A percentile compares a stretch with the other conserved stretches of the same genome.
Conservation (phyloP, 2,888 invertebrate species). For the Scaptomyza reducta region DNA sequence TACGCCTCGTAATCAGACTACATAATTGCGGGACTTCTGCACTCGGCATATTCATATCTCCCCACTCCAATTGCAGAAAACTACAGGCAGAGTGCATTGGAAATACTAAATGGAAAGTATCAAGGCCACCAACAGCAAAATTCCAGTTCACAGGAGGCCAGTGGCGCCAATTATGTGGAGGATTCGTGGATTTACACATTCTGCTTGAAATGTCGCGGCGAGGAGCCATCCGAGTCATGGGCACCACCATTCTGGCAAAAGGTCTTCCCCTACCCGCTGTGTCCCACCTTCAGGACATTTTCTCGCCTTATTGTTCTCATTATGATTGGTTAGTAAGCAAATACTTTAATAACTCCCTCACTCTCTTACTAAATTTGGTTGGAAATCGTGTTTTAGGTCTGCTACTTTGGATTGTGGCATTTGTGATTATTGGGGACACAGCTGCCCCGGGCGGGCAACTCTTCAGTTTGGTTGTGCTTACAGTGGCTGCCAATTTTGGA, state of each 20-base stretch:
- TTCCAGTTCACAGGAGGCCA: slow-evolving; percentile 33
- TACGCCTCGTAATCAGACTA: slow-evolving; percentile 22
- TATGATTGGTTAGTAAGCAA: slow-evolving; percentile 86
- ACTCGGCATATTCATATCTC: slow-evolving; percentile 40
- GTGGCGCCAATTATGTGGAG: slow-evolving; percentile 76
- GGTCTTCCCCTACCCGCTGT: slow-evolving; percentile 93
- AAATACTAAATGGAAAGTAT: slow-evolving; percentile 80
- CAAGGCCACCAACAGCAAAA: slow-evolving; percentile 66
- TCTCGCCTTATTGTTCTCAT: slow-evolving; percentile 90
- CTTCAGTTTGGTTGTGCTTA: slow-evolving; percentile 90
- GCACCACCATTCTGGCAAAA: slow-evolving; percentile 92
- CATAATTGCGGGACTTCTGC: slow-evolving; percentile 25
- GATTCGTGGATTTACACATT: slow-evolving; percentile 92
- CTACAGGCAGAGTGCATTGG: slow-evolving; percentile 76
- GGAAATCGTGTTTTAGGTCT: slow-evolving; percentile 85
- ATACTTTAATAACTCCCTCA: fast-evolving
- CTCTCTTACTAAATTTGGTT: neutral
- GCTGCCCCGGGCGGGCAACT: slow-evolving; percentile 94
- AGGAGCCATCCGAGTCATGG: slow-evolving; percentile 91
- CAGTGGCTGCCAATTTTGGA: slow-evolving; percentile 91
- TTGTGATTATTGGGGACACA: slow-evolving; percentile 90
- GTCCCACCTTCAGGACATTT: slow-evolving; percentile 92
- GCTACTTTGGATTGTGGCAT: slow-evolving; percentile 91
- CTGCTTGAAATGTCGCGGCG: slow-evolving; percentile 91
- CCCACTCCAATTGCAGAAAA: slow-evolving; percentile 70